Conservation (phyloP, 2,797 vertebrate genomes). For the Hirundo rustica region DNA sequence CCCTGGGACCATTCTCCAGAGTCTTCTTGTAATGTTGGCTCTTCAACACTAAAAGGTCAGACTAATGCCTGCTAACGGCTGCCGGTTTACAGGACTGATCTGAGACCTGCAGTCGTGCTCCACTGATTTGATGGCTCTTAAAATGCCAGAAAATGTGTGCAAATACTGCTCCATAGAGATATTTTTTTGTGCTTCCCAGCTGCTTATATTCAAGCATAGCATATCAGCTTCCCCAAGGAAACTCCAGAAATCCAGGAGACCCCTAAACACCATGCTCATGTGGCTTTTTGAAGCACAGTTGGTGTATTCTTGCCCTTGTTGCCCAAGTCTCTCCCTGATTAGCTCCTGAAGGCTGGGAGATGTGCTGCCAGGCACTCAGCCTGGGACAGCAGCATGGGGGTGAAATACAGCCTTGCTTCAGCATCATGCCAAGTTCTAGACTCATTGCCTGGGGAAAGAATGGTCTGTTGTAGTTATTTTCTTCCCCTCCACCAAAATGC, state of each 20-base stretch:
- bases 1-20: background rate
- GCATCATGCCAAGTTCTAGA: background rate
- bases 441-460: conserved; percentile 2
- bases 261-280: background rate
- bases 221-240: background rate
- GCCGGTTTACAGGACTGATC: background rate
- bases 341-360: background rate
- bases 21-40: background rate
- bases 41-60: background rate
- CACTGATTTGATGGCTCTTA: background rate
- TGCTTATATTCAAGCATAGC: background rate
- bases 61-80: background rate
- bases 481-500: background rate
- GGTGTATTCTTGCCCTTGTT: background rate
- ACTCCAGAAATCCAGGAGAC: background rate
- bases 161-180: background rate
- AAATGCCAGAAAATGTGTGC: background rate
- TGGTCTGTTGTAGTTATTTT: conserved; percentile 1
- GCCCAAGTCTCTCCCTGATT: background rate
- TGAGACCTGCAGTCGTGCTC: background rate
- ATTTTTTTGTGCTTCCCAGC: background rate
- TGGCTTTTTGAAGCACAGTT: background rate
- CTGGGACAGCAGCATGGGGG: background rate
- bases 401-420: background rate
- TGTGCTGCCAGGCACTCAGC: background rate